Evolutionary conservation across 2,888 invertebrate species (phyloP).

Genomic region (Drosophila suboccidentalis): DNA sequence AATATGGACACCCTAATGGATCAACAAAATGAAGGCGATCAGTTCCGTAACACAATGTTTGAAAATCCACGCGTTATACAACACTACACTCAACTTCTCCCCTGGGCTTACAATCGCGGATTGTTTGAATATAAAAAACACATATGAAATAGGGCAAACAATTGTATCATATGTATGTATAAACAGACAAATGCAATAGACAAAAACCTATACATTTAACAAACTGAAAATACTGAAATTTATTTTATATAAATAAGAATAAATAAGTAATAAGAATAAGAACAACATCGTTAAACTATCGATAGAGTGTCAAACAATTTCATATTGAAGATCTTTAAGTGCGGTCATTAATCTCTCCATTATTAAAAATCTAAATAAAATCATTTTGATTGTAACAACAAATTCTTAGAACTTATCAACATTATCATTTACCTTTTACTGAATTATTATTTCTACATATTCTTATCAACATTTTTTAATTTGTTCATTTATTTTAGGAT

Average conservation of each 20-base stretch:
- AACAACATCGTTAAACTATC: too few species aligned
- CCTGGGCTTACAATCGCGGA: constrained; percentile 79
- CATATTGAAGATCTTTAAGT: not conserved
- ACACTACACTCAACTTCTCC: constrained; percentile 72
- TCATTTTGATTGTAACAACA: not conserved
- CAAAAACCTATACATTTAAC: not conserved
- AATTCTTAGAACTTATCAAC: not conserved
- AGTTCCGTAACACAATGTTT: constrained; percentile 61
- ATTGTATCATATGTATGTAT: not conserved
- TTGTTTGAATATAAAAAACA: constrained; percentile 56
- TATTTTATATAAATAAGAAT: too few species aligned
- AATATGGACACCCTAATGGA: constrained; percentile 70
- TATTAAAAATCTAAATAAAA: not conserved
- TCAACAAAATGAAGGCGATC: constrained; percentile 45
- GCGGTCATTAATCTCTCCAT: not conserved
- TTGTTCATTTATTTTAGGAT: not conserved
- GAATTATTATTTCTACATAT: not conserved
- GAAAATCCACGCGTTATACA: constrained; percentile 56
- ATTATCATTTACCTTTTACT: not conserved
- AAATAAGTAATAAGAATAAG: too few species aligned
- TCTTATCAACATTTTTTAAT: constrained; percentile 8
- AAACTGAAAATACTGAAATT: not conserved
- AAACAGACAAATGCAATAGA: not conserved
- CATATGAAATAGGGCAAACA: not conserved
- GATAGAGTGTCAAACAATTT: not conserved